phyloP scores from a whole-genome alignment of 2,797 vertebrate genomes.

The Brachyalestes nurse region DNA sequence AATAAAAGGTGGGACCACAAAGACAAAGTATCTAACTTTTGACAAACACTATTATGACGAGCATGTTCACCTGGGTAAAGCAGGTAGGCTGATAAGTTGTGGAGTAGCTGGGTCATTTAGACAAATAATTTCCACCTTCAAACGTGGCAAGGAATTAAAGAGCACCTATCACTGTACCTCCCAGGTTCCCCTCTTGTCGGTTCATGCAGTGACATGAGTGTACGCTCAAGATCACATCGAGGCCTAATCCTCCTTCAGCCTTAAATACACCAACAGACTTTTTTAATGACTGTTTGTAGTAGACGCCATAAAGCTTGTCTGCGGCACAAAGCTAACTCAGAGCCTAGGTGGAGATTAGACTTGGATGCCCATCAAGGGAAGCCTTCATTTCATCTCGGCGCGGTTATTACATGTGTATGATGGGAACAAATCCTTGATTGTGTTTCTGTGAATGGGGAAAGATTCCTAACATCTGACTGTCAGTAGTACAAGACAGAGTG shows the following conservation, averaged over 20 bases:
- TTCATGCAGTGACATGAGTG: slow-evolving; percentile 80
- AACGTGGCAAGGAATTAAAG: slow-evolving; percentile 64
- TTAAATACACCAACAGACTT: slow-evolving; percentile 71
- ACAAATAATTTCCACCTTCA: slow-evolving; percentile 58
- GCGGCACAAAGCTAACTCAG: slow-evolving; percentile 34
- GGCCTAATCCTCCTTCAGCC: slow-evolving; percentile 78
- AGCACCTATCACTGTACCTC: slow-evolving; percentile 61
- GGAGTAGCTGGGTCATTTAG: slow-evolving; percentile 13
- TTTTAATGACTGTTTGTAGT: slow-evolving; percentile 57
- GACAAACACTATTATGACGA: neutral
- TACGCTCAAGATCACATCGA: slow-evolving; percentile 76
- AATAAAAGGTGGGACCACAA: neutral
- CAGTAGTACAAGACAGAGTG: slow-evolving; percentile 21
- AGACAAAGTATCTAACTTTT: neutral
- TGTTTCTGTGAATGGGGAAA: slow-evolving; percentile 33
- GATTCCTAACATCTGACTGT: slow-evolving; percentile 32
- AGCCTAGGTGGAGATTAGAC: slow-evolving; percentile 46
- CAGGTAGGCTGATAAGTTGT: neutral
- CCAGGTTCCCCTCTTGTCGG: slow-evolving; percentile 76
- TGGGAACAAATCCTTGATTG: slow-evolving; percentile 52
- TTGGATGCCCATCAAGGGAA: slow-evolving; percentile 49
- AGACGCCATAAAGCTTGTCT: slow-evolving; percentile 56
- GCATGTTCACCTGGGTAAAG: neutral
- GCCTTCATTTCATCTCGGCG: slow-evolving; percentile 44
- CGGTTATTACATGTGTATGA: slow-evolving; percentile 40